Conservation (phyloP, 2,888 invertebrate genomes). For the Drosophila greeni region DNA sequence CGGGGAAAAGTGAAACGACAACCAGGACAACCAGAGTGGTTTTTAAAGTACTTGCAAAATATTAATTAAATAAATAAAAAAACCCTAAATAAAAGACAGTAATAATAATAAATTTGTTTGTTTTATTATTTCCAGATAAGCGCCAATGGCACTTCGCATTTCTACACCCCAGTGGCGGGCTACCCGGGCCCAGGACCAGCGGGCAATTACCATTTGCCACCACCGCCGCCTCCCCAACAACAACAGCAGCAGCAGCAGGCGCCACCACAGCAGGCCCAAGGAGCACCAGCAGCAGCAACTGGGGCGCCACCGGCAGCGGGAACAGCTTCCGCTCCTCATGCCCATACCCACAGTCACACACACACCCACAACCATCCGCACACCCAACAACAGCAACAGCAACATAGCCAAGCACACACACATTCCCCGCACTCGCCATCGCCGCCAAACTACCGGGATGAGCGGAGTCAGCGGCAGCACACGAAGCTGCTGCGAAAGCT, state of each 20-base stretch:
- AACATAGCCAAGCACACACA: conserved; percentile 74
- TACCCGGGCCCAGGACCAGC: conserved; percentile 81
- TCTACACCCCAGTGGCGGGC: conserved; percentile 82
- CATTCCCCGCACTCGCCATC: conserved; percentile 85
- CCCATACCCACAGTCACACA: conserved; percentile 33
- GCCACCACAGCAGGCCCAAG: conserved; percentile 42
- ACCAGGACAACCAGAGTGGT: conserved; percentile 1
- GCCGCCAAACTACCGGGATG: conserved; percentile 87
- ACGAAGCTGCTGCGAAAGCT: conserved; percentile 87
- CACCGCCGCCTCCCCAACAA: conserved; percentile 60
- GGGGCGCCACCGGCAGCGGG: conserved; percentile 64
- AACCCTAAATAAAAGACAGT: too few species aligned
- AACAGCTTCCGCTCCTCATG: conserved; percentile 50
- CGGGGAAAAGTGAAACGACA: background rate
- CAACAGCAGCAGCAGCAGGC: conserved; percentile 46
- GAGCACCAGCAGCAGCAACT: conserved; percentile 33
- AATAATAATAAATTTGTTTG: background rate
- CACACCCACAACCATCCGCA: conserved; percentile 13
- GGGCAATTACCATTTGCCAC: conserved; percentile 73
- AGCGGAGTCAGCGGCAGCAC: conserved; percentile 87
- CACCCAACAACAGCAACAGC: conserved; percentile 18
- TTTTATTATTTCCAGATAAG: conserved; percentile 80
- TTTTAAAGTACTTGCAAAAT: conserved; percentile 9
- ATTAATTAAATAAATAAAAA: background rate
- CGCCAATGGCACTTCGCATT: conserved; percentile 86